Evolutionary conservation across 2,888 invertebrate genomes (phyloP).

Genomic region (Parascotia fuliginaria): DNA sequence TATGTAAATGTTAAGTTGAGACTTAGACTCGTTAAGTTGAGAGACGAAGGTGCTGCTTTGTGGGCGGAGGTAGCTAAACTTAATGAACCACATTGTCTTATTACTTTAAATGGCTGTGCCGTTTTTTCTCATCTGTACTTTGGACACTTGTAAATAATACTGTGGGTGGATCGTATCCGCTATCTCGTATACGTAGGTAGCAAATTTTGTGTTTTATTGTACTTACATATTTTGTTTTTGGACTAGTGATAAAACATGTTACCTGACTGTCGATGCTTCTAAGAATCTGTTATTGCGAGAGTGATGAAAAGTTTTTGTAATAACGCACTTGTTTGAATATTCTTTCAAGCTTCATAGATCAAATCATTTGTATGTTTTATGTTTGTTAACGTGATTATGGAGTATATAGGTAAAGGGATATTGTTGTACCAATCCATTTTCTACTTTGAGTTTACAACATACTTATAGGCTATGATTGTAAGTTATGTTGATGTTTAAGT

Average conservation of each 20-base stretch:
- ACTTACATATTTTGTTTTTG: conserved; percentile 17
- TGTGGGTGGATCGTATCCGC: conserved; percentile 73
- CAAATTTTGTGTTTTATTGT: conserved; percentile 34
- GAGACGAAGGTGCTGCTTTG: conserved; percentile 54
- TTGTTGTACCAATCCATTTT: too few species aligned
- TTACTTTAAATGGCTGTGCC: conserved; percentile 74
- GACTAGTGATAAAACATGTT: background rate
- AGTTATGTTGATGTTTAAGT: too few species aligned
- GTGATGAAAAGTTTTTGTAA: background rate
- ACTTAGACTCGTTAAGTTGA: conserved; percentile 43
- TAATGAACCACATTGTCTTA: conserved; percentile 83
- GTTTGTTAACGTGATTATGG: too few species aligned
- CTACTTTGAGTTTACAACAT: too few species aligned
- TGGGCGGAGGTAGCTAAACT: conserved; percentile 70
- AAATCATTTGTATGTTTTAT: too few species aligned
- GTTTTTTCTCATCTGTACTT: conserved; percentile 64
- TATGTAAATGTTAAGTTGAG: conserved; percentile 34
- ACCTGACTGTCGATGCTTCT: background rate
- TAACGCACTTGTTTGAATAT: too few species aligned
- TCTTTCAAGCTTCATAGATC: too few species aligned
- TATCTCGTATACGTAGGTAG: conserved; percentile 52
- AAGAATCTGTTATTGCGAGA: background rate
- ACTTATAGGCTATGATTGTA: too few species aligned
- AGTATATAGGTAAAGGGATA: too few species aligned
- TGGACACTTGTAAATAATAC: conserved; percentile 68